These are phyloP conservation scores for Hippoglossus stenolepis DNA, from an alignment of 2,113 vertebrate species.

Conservation along the genomic window DNA sequence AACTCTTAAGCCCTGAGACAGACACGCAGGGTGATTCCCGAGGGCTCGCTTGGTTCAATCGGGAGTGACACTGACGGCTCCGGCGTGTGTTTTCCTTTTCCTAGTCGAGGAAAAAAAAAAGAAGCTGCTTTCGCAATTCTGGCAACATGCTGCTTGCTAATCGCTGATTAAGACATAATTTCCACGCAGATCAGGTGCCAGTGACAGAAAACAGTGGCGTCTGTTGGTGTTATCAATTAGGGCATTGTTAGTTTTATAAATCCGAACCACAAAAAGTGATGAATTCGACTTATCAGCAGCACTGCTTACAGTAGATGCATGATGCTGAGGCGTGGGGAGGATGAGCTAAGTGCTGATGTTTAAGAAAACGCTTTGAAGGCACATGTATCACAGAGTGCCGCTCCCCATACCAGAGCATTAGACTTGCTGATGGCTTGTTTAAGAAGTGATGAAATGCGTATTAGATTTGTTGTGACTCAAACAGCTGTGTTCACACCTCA, in stretches of 20 bases:
- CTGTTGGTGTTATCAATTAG: constrained; percentile 64
- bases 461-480: constrained; percentile 73
- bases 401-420: constrained; percentile 64
- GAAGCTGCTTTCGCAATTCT: constrained; percentile 52
- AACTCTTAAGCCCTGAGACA: constrained; percentile 78
- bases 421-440: constrained; percentile 78
- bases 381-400: constrained; percentile 67
- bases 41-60: constrained; percentile 64
- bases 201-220: constrained; percentile 43
- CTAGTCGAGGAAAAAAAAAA: constrained; percentile 24
- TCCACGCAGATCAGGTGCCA: constrained; percentile 38
- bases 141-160: constrained; percentile 59
- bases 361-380: constrained; percentile 72
- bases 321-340: constrained; percentile 42
- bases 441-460: constrained; percentile 74
- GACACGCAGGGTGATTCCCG: constrained; percentile 76
- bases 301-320: constrained; percentile 41
- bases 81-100: constrained; percentile 39
- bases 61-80: constrained; percentile 66
- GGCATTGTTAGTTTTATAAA: constrained; percentile 60
- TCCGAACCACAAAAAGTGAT: constrained; percentile 43
- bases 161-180: constrained; percentile 65
- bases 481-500: constrained; percentile 74
- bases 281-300: constrained; percentile 64
- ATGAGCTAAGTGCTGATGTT: constrained; percentile 79